phyloP scores from a whole-genome alignment of 2,888 invertebrate genomes.

The Hymenopus coronatus region DNA sequence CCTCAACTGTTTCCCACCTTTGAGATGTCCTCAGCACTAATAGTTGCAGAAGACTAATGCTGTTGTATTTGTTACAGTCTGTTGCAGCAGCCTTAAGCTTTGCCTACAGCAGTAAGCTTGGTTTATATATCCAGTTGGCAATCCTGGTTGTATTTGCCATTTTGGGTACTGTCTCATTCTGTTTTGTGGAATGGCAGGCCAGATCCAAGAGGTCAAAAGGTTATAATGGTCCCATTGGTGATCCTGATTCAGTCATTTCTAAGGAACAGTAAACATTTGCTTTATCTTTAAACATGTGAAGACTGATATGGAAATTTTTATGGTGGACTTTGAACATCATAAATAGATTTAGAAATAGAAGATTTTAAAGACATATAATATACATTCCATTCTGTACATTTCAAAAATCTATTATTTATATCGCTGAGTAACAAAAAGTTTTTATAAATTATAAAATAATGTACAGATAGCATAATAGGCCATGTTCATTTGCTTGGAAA shows the following conservation, averaged over 20 bases:
- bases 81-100: slow-evolving; percentile 82
- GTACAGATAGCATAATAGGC: neutral
- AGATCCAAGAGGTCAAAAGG: slow-evolving; percentile 10
- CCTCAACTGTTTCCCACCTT: too few relatives aligned
- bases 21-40: too few relatives aligned
- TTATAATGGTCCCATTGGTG: slow-evolving; percentile 14
- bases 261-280: neutral
- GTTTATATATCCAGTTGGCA: slow-evolving; percentile 69
- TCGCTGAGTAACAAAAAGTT: neutral
- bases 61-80: slow-evolving; percentile 58
- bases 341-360: neutral
- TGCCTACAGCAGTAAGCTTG: slow-evolving; percentile 72
- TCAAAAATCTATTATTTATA: neutral
- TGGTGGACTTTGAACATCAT: neutral
- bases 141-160: slow-evolving; percentile 69
- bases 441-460: neutral
- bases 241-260: neutral
- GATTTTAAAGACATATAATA: neutral
- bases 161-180: slow-evolving; percentile 73
- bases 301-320: neutral
- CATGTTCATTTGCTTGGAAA: too few relatives aligned
- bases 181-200: slow-evolving; percentile 63
- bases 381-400: neutral
- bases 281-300: neutral
- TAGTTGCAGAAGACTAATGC: neutral